Percentiles rank a stretch among this genome's conserved stretches.
Evolutionary conservation across 2,113 vertebrate species (phyloP).

Genomic region (Calonectris borealis): DNA sequence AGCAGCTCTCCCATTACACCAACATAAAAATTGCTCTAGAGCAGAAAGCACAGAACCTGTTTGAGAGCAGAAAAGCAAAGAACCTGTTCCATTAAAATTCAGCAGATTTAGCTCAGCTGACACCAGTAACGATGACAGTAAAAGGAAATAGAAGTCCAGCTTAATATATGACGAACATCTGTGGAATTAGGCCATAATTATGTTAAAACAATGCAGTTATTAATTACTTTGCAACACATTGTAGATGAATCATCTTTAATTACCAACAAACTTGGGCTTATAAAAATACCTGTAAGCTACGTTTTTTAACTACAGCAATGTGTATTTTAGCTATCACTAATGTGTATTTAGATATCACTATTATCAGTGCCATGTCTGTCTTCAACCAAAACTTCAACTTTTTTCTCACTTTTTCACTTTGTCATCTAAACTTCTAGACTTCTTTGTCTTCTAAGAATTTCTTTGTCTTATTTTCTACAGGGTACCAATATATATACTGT

Average conservation of each 20-base stretch:
- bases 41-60: not conserved
- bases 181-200: not conserved
- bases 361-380: not conserved
- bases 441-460: not conserved
- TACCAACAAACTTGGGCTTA: not conserved
- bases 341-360: not conserved
- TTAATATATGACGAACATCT: not conserved
- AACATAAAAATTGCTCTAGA: not conserved
- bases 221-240: not conserved
- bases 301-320: not conserved
- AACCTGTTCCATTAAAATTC: not conserved
- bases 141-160: not conserved
- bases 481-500: conserved; percentile 42
- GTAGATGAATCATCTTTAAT: not conserved
- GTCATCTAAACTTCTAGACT: not conserved
- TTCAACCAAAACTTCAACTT: not conserved
- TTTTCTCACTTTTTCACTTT: not conserved
- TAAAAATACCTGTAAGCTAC: not conserved
- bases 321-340: not conserved
- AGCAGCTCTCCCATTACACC: not conserved
- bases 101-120: not conserved
- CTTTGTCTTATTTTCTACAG: not conserved
- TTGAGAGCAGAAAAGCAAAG: not conserved
- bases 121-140: not conserved
- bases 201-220: not conserved